Conservation (phyloP, 1,140 invertebrate genomes). For the Pteromalus puparum region DNA sequence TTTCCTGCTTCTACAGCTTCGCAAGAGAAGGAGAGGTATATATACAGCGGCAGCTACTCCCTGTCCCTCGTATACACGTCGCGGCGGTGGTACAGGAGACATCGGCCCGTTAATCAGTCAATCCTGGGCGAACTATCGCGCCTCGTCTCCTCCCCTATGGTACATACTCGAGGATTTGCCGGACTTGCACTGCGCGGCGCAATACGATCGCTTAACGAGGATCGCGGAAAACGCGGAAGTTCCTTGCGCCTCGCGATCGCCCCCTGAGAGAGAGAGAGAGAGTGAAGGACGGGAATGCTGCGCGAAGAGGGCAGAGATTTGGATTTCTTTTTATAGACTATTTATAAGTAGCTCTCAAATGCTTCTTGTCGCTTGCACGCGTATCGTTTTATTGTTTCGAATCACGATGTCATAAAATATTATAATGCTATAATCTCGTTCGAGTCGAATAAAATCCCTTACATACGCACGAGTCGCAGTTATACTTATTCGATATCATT, state of each 20-base stretch:
- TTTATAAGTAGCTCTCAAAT: no score
- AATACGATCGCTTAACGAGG: constrained; percentile 51
- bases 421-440: background rate
- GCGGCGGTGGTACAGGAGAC: constrained; percentile 25
- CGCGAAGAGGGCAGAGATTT: background rate
- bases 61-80: constrained; percentile 16
- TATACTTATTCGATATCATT: background rate
- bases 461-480: background rate
- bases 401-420: background rate
- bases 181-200: background rate
- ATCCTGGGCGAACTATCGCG: constrained; percentile 30
- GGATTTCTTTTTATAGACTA: background rate
- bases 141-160: constrained; percentile 1
- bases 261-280: background rate
- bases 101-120: constrained; percentile 55
- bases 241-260: background rate
- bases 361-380: no score
- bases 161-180: background rate
- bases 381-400: background rate
- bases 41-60: background rate
- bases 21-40: no score
- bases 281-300: no score
- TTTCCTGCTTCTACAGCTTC: constrained; percentile 13
- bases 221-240: constrained; percentile 55
- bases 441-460: background rate